Evolutionary conservation across 1,140 invertebrate genomes (phyloP), one percentile per base, ranked within the genome.

Genomic region (Ericerus pela): DNA sequence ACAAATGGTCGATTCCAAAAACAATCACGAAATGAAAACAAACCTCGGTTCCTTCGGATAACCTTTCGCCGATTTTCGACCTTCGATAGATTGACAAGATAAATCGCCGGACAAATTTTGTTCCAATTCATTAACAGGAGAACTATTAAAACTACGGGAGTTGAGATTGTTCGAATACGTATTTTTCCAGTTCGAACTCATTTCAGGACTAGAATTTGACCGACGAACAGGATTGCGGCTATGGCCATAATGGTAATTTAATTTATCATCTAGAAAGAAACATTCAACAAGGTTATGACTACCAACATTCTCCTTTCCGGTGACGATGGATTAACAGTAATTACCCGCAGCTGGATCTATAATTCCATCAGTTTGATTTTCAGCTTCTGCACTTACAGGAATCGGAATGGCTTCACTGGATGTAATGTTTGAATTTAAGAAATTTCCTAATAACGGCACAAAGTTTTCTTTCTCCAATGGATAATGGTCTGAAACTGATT

Each of bases 151-250:
- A 75, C 77, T 61, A 58, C 56, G 36, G 61, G 53, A 5, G 53
- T 26, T 26, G 18, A 37, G 20, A 27, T 27, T 72, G 66, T 73
- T 72, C 60, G 69, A 70, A 24, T 79, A 79, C 18, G 80, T 76
- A 70, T 81, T 79, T 66, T 85, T 85, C 84, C 83, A 88, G 62
- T 79, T 85, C 4, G 84, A 81, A 60, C 81, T 84, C 86, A 92
- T 90, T 74, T 91, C 87, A 2, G 88, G 87, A 67, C 85, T 89
- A 54, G 88, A 91, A 74, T 89, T 89, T 14, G 85, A 88, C 53
- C 88, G 74, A 2, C 84, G 75, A 38, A 91, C 85, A 12, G 84
- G 85, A 74, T 88, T 85, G 16, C 85, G 73, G 2, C 28, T 43
- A 0, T 36, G 52, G 16, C 30, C 22, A 5, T 20, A 47, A 47